These are phyloP conservation scores for Bombycilla garrulus DNA, from an alignment of 2,113 vertebrate genomes.

Conservation along the genomic window DNA sequence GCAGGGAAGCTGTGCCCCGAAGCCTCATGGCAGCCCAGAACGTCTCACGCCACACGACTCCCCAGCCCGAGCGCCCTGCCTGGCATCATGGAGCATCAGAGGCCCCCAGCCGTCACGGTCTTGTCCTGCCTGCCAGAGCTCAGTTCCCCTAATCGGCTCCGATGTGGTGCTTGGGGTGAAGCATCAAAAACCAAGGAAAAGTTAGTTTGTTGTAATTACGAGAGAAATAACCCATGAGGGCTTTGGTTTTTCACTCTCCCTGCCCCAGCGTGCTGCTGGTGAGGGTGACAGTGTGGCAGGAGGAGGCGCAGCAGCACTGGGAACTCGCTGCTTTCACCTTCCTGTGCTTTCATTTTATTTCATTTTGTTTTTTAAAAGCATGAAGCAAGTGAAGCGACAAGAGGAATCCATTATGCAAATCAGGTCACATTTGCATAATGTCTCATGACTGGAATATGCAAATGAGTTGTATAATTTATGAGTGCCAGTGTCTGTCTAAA, in stretches of 20 bases:
- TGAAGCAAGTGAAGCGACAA: conserved; percentile 88
- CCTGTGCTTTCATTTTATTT: conserved; percentile 77
- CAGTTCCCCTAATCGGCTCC: not conserved
- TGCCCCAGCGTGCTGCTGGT: not conserved
- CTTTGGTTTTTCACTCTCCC: conserved; percentile 14
- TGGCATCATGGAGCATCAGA: fast-evolving
- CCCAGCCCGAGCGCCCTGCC: not conserved
- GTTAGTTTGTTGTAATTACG: conserved; percentile 9
- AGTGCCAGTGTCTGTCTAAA: conserved; percentile 88
- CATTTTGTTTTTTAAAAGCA: conserved; percentile 81
- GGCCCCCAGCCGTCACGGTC: not conserved
- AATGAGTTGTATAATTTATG: conserved; percentile 96
- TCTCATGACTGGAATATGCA: conserved; percentile 94
- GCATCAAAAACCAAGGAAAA: conserved; percentile 19
- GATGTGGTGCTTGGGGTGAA: not conserved
- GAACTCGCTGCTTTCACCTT: conserved; percentile 65
- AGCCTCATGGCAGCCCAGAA: not conserved
- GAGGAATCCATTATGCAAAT: conserved; percentile 98
- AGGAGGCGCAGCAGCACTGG: conserved; percentile 21
- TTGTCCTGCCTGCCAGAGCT: not conserved
- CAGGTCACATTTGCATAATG: conserved; percentile 92
- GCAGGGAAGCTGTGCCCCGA: not conserved
- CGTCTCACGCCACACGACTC: not conserved
- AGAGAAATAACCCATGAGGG: conserved; percentile 1
- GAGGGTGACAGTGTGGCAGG: conserved; percentile 14